Percentiles rank a stretch among this genome's conserved stretches.
These are phyloP conservation scores for Nephrotoma appendiculata DNA, from an alignment of 2,888 invertebrate genomes.

Conservation along the genomic window DNA sequence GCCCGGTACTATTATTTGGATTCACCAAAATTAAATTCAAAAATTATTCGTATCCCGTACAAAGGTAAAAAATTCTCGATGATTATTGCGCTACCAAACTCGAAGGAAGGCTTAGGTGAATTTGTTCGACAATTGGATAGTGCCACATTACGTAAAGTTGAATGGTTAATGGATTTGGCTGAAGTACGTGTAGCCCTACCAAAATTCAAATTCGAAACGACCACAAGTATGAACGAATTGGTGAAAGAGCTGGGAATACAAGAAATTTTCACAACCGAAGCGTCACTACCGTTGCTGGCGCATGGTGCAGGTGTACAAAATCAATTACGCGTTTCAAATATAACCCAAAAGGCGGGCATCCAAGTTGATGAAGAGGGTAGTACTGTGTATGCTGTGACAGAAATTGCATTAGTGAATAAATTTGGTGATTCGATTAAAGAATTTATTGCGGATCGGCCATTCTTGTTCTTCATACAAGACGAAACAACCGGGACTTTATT, in stretches of 20 bases:
- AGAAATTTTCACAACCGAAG: constrained; percentile 55
- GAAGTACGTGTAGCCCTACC: constrained; percentile 51
- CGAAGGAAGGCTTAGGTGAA: constrained; percentile 42
- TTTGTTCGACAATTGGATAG: constrained; percentile 43
- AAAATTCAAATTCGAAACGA: constrained; percentile 59
- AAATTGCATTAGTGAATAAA: constrained; percentile 54
- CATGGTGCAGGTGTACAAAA: constrained; percentile 36
- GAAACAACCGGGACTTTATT: constrained; percentile 55
- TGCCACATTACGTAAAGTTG: constrained; percentile 37
- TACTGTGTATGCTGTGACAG: constrained; percentile 52
- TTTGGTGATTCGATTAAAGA: constrained; percentile 46
- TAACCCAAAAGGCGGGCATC: constrained; percentile 61
- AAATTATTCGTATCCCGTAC: constrained; percentile 60
- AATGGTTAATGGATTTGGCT: constrained; percentile 42
- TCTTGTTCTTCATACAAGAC: constrained; percentile 68
- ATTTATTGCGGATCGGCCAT: constrained; percentile 59
- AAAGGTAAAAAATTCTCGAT: constrained; percentile 59
- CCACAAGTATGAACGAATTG: constrained; percentile 38
- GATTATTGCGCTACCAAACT: constrained; percentile 56
- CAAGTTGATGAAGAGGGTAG: constrained; percentile 65
- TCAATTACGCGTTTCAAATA: constrained; percentile 47
- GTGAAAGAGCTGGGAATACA: constrained; percentile 47
- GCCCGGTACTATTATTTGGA: constrained; percentile 49
- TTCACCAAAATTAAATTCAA: constrained; percentile 46
- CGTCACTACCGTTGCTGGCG: constrained; percentile 54